A percentile compares a stretch with the other conserved stretches of the same genome.
Conservation (phyloP, 2,888 invertebrate genomes). For the Byasa hedistus region DNA sequence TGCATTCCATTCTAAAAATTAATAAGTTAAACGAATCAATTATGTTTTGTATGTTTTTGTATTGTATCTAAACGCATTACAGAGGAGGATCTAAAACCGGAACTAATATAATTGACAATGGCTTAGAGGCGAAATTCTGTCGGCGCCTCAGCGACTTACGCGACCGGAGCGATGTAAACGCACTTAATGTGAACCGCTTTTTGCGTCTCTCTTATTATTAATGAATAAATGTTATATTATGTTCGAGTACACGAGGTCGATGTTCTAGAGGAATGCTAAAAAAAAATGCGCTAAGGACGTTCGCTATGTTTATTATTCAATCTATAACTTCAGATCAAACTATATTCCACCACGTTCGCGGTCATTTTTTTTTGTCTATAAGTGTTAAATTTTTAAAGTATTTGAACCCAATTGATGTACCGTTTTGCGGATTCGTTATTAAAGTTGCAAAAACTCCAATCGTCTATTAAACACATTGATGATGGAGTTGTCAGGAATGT, state of each 20-base stretch:
- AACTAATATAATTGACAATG: constrained; percentile 69
- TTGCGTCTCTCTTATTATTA: constrained; percentile 66
- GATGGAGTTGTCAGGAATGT: not conserved
- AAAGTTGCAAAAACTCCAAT: constrained; percentile 30
- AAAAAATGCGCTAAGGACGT: constrained; percentile 73
- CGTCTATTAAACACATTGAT: not conserved
- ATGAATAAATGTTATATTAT: constrained; percentile 66
- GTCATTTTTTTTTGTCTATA: constrained; percentile 44
- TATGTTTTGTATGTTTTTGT: constrained; percentile 57
- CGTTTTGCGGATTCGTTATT: constrained; percentile 49
- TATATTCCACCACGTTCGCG: constrained; percentile 51
- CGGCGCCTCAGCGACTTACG: constrained; percentile 25
- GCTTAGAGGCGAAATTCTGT: constrained; percentile 38
- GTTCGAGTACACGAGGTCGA: constrained; percentile 71
- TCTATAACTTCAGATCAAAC: constrained; percentile 34
- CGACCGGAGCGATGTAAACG: constrained; percentile 48
- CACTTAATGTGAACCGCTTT: constrained; percentile 68
- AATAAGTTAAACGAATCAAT: constrained; percentile 56
- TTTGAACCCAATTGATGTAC: constrained; percentile 1
- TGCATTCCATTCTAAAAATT: constrained; percentile 53
- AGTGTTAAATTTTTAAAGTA: constrained; percentile 26
- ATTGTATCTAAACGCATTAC: constrained; percentile 52
- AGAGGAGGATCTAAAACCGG: constrained; percentile 73
- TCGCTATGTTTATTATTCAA: constrained; percentile 53
- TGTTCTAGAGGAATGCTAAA: constrained; percentile 69